Conservation (phyloP, 2,888 invertebrate genomes). For the Plemyria rubiginata region DNA sequence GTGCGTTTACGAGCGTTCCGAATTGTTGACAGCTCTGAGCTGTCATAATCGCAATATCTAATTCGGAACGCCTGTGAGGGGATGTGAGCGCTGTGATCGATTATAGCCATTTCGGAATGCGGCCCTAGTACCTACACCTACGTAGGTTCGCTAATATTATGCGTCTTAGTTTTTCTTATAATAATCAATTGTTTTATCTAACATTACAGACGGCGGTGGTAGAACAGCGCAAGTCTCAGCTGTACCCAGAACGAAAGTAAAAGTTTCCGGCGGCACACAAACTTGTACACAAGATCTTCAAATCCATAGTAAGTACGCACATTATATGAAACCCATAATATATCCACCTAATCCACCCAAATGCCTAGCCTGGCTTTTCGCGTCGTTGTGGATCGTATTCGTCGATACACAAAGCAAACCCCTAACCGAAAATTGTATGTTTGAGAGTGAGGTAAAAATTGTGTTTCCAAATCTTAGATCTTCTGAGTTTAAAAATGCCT, state of each 20-base stretch:
- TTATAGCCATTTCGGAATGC: no score
- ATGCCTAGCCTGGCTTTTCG: background rate
- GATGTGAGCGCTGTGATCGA: no score
- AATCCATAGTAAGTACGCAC: conserved; percentile 85
- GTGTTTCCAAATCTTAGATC: background rate
- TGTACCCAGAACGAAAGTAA: conserved; percentile 93
- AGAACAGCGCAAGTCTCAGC: conserved; percentile 93
- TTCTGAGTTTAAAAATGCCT: background rate
- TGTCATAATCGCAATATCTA: no score
- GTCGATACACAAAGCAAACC: background rate
- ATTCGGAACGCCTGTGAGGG: no score
- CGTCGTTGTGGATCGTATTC: no score
- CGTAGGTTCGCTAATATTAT: no score
- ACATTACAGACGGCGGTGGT: conserved; percentile 71
- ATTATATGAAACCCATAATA: background rate
- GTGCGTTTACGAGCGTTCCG: no score
- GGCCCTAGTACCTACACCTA: no score
- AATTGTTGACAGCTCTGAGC: no score
- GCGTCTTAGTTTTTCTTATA: no score
- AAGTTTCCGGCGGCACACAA: conserved; percentile 96
- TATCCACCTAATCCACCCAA: background rate
- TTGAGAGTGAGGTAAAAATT: background rate
- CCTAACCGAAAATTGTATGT: no score
- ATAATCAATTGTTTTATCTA: background rate
- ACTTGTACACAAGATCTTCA: conserved; percentile 92